These are phyloP conservation scores for Aplochiton taeniatus DNA, from an alignment of 2,797 vertebrate species.

Conservation along the genomic window DNA sequence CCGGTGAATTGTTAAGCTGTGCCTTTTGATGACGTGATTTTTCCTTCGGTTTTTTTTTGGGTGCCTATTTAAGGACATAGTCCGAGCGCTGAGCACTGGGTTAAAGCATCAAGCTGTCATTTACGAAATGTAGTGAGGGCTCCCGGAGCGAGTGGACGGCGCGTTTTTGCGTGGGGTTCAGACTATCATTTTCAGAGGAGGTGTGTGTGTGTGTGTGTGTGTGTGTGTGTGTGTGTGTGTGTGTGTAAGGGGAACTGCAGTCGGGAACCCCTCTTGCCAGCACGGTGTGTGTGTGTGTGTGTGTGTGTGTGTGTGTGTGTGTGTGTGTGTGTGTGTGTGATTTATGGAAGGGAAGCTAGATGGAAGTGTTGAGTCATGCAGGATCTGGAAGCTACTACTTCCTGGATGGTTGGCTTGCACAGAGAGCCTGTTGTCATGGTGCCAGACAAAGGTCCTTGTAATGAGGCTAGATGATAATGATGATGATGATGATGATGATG, in stretches of 20 bases:
- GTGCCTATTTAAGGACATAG: no score
- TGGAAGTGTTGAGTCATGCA: conserved; percentile 64
- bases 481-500: conserved; percentile 9
- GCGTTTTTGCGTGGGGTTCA: not conserved
- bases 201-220: conserved; percentile 6
- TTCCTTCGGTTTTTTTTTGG: no score
- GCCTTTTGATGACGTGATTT: no score
- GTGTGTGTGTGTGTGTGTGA: conserved; percentile 22
- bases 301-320: not conserved
- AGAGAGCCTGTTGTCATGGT: not conserved
- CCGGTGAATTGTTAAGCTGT: no score
- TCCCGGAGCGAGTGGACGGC: no score
- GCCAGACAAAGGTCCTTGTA: no score
- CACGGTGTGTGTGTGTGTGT: not conserved
- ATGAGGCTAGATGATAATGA: conserved; percentile 1
- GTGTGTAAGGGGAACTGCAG: not conserved
- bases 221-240: not conserved
- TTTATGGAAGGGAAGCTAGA: conserved; percentile 57
- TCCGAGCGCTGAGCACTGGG: no score
- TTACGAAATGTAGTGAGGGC: no score
- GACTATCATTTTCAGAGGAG: no score
- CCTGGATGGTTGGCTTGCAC: conserved; percentile 33
- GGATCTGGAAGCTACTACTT: conserved; percentile 40
- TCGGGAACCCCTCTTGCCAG: not conserved
- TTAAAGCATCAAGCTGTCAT: no score